Percentiles rank a stretch among this genome's conserved stretches.
phyloP scores from a whole-genome alignment of 2,797 vertebrate genomes.

The Dermochelys coriacea region DNA sequence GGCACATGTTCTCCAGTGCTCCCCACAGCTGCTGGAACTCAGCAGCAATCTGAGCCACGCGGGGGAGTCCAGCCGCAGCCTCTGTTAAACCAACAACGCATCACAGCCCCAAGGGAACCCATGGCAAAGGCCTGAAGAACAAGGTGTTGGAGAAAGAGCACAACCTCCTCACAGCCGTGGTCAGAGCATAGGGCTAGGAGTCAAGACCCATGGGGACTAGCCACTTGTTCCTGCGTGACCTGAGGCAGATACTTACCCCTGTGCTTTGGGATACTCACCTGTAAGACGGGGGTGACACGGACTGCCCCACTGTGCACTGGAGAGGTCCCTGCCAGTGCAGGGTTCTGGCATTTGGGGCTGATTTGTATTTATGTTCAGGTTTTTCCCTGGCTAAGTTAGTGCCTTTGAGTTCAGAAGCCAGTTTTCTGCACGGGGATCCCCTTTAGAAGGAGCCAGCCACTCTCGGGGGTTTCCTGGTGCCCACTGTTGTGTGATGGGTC shows the following conservation, averaged over 20 bases:
- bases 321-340: neutral
- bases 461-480: neutral
- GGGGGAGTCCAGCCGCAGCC: fast-evolving
- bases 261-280: neutral
- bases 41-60: fast-evolving
- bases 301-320: neutral
- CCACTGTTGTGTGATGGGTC: fast-evolving
- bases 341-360: neutral
- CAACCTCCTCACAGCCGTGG: fast-evolving
- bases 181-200: neutral
- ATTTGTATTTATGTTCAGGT: neutral
- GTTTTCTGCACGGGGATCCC: neutral
- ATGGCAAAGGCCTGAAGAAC: neutral
- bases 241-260: neutral
- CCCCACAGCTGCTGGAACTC: fast-evolving
- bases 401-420: neutral
- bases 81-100: neutral
- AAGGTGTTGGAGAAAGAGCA: too few species aligned
- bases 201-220: neutral
- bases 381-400: neutral
- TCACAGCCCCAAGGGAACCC: neutral
- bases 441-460: neutral
- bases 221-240: neutral
- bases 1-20: fast-evolving
- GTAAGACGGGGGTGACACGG: neutral